phyloP scores from a whole-genome alignment of 2,797 vertebrate genomes.

The Rhinophrynus dorsalis region DNA sequence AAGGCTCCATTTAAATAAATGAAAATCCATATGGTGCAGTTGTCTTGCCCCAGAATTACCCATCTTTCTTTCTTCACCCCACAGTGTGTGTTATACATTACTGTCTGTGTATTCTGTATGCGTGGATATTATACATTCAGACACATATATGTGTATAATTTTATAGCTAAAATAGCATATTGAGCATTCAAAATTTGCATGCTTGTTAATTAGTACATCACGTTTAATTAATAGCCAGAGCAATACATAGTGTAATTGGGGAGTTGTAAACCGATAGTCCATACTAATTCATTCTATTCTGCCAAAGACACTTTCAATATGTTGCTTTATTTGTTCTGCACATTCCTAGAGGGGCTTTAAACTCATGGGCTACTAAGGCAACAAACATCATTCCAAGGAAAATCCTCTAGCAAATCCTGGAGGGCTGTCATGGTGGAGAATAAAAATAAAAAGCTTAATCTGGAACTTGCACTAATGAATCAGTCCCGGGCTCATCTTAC shows the following conservation, averaged over 20 bases:
- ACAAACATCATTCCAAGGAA: slow-evolving; percentile 33
- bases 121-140: no score
- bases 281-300: slow-evolving; percentile 15
- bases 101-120: no score
- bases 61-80: no score
- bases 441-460: slow-evolving; percentile 53
- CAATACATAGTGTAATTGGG: slow-evolving; percentile 33
- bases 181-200: no score
- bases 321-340: slow-evolving; percentile 51
- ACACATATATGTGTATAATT: no score
- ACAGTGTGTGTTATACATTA: no score
- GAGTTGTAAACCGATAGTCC: slow-evolving; percentile 42
- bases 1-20: no score
- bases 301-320: slow-evolving; percentile 12
- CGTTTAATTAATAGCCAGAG: not conserved
- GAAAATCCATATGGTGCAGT: no score
- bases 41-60: no score
- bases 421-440: slow-evolving; percentile 44
- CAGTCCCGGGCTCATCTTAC: not conserved
- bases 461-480: slow-evolving; percentile 45
- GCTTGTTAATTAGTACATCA: slow-evolving; percentile 47
- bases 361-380: slow-evolving; percentile 52
- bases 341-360: slow-evolving; percentile 51
- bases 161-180: no score
- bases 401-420: slow-evolving; percentile 52